These are phyloP conservation scores for Saturnia pavonia DNA, from an alignment of 2,888 invertebrate genomes.

Conservation along the genomic window DNA sequence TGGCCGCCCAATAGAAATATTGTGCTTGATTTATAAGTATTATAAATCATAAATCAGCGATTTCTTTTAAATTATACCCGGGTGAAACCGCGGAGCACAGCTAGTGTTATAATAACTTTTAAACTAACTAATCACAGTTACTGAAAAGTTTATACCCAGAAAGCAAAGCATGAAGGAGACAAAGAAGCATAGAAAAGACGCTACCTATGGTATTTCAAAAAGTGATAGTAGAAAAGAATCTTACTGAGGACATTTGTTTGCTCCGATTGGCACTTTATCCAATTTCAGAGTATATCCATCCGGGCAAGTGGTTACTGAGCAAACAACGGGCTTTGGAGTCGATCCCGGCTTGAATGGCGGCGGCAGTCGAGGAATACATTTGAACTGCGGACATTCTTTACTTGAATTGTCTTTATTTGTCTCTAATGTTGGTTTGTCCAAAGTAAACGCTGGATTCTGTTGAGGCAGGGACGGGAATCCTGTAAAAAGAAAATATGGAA, in stretches of 20 bases:
- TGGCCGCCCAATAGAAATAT: too few relatives aligned
- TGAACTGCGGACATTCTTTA: slow-evolving; percentile 77
- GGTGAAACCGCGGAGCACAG: too few relatives aligned
- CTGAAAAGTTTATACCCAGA: background rate
- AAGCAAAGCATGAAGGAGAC: background rate
- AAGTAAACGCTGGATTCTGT: slow-evolving; percentile 56
- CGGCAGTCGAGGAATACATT: slow-evolving; percentile 76
- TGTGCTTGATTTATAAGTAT: too few relatives aligned
- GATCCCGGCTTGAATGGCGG: slow-evolving; percentile 64
- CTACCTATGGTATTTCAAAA: background rate
- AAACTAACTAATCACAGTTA: too few relatives aligned
- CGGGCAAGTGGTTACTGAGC: slow-evolving; percentile 82
- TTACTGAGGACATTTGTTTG: slow-evolving; percentile 78
- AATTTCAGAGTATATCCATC: slow-evolving; percentile 80
- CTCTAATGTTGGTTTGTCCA: slow-evolving; percentile 55
- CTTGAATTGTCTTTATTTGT: slow-evolving; percentile 29
- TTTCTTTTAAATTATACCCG: too few relatives aligned
- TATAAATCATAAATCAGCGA: too few relatives aligned
- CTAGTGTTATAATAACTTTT: too few relatives aligned
- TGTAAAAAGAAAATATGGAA: slow-evolving; percentile 13
- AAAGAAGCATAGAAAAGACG: background rate
- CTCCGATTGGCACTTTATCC: slow-evolving; percentile 51
- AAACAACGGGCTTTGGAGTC: slow-evolving; percentile 50
- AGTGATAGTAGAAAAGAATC: slow-evolving; percentile 29
- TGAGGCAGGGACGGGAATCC: slow-evolving; percentile 43